These are phyloP conservation scores for Amazona finschi DNA, from an alignment of 2,797 vertebrate species.

Conservation along the genomic window DNA sequence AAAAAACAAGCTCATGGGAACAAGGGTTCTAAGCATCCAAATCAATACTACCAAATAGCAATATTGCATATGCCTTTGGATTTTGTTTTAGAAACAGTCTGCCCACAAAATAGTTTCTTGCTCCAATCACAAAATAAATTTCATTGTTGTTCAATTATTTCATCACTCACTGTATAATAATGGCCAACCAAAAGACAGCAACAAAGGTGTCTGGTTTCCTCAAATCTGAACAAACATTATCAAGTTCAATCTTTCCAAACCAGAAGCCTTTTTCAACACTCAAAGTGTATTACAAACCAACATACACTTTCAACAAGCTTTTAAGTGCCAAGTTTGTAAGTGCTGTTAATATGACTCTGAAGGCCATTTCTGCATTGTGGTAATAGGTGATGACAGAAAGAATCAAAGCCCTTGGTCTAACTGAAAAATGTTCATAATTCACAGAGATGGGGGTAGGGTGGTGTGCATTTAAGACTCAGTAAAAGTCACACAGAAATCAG, in stretches of 20 bases:
- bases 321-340: background rate
- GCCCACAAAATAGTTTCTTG: background rate
- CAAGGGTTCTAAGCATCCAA: background rate
- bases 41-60: background rate
- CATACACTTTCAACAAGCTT: background rate
- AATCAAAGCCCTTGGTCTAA: background rate
- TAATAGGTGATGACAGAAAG: background rate
- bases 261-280: background rate
- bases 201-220: background rate
- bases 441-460: fast-evolving
- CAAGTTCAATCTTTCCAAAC: background rate
- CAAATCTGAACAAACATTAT: background rate
- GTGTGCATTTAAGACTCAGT: background rate
- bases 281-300: background rate
- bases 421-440: background rate
- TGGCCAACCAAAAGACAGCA: background rate
- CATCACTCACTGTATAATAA: background rate
- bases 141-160: background rate
- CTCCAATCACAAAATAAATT: background rate
- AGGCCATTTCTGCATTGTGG: background rate
- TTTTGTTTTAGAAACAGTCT: background rate
- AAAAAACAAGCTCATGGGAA: background rate
- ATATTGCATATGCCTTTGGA: background rate
- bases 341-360: background rate
- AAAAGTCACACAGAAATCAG: background rate